A percentile compares a stretch with the other conserved stretches of the same genome.
These are phyloP conservation scores for Lordiphosa collinella DNA, from an alignment of 1,140 invertebrate species.

Conservation along the genomic window DNA sequence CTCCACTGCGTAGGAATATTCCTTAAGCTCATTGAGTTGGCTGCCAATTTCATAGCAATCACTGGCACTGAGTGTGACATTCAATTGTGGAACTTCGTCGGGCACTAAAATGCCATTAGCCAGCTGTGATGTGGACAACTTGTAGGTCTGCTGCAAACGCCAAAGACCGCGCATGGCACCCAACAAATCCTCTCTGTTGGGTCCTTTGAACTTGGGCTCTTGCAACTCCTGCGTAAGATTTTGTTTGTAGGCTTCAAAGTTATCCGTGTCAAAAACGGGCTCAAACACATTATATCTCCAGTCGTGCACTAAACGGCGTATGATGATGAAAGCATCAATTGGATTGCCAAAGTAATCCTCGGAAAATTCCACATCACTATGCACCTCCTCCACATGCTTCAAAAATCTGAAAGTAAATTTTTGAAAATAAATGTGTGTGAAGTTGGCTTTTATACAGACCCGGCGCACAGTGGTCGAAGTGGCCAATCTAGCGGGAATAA, in stretches of 20 bases:
- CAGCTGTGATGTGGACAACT: constrained; percentile 90
- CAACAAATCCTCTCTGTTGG: constrained; percentile 91
- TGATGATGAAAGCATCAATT: constrained; percentile 81
- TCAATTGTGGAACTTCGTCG: constrained; percentile 83
- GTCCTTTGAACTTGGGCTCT: constrained; percentile 81
- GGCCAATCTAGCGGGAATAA: no score
- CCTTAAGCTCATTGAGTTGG: constrained; percentile 92
- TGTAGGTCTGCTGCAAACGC: constrained; percentile 95
- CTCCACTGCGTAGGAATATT: constrained; percentile 93
- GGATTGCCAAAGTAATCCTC: constrained; percentile 54
- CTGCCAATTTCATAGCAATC: constrained; percentile 97
- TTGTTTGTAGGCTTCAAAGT: constrained; percentile 44
- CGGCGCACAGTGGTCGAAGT: no score
- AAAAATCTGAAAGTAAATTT: constrained; percentile 26
- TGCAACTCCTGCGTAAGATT: constrained; percentile 84
- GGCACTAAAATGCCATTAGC: constrained; percentile 88
- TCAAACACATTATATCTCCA: constrained; percentile 88
- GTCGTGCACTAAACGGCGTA: constrained; percentile 95
- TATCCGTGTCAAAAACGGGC: constrained; percentile 8
- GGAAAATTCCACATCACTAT: constrained; percentile 2
- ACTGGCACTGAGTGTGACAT: constrained; percentile 84
- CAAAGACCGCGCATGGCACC: constrained; percentile 96
- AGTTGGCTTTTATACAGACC: no score
- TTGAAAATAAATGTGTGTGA: no score
- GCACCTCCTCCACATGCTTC: constrained; percentile 18